phyloP scores from a whole-genome alignment of 2,888 invertebrate species.

The Acanthacorydalis orientalis region DNA sequence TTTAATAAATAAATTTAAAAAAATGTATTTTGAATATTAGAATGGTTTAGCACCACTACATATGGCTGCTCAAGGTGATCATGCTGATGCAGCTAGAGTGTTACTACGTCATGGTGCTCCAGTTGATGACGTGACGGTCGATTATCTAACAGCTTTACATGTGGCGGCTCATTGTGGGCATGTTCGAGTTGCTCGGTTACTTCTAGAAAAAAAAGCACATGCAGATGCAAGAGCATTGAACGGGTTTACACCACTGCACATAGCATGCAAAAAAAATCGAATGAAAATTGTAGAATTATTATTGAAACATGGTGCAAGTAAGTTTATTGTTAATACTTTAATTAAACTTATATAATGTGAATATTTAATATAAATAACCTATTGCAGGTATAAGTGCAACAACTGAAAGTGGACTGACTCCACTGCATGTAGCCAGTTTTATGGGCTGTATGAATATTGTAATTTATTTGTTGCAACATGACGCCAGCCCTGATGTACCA shows the following conservation, averaged over 20 bases:
- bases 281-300: constrained; percentile 91
- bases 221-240: constrained; percentile 91
- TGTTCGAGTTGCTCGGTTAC: constrained; percentile 79
- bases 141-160: constrained; percentile 92
- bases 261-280: constrained; percentile 97
- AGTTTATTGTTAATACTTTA: constrained; percentile 17
- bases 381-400: constrained; percentile 43
- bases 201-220: constrained; percentile 89
- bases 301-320: constrained; percentile 83
- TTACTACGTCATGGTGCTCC: constrained; percentile 85
- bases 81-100: constrained; percentile 88
- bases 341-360: not conserved
- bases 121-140: constrained; percentile 98
- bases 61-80: constrained; percentile 98
- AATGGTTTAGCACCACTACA: constrained; percentile 92
- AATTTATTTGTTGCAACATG: constrained; percentile 83
- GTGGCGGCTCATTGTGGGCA: constrained; percentile 92
- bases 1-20: not conserved
- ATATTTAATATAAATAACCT: not conserved
- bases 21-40: too few species aligned
- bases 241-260: constrained; percentile 95
- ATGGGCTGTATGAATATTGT: constrained; percentile 99
- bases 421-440: constrained; percentile 94
- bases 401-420: constrained; percentile 75
- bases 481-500: constrained; percentile 83